Percentiles rank a stretch among this genome's conserved stretches.
Conservation (phyloP, 1,140 invertebrate genomes). For the Eueides isabella region DNA sequence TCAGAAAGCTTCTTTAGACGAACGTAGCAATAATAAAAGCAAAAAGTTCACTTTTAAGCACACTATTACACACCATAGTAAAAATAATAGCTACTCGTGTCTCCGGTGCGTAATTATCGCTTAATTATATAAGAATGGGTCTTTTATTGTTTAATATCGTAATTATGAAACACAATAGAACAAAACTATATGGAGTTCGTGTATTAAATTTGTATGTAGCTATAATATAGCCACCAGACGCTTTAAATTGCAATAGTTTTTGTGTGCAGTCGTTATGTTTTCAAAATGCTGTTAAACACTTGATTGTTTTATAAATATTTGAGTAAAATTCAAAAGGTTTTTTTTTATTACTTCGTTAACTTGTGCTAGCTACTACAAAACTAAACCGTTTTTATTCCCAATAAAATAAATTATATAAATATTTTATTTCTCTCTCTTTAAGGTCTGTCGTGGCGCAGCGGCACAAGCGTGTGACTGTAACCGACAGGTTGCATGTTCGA, state of each 20-base stretch:
- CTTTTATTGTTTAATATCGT: slow-evolving; percentile 13
- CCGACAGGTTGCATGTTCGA: no score
- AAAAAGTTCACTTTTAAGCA: background rate
- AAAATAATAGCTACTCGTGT: slow-evolving; percentile 6
- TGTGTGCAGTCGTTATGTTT: background rate
- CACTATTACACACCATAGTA: background rate
- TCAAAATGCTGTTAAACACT: background rate
- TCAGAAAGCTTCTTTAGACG: background rate
- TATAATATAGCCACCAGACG: background rate
- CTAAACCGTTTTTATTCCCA: no score
- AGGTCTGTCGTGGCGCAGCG: no score
- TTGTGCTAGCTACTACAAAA: background rate
- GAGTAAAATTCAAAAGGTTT: background rate
- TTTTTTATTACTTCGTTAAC: background rate
- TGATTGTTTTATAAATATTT: slow-evolving; percentile 6
- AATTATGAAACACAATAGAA: slow-evolving; percentile 6
- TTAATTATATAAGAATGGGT: slow-evolving; percentile 2
- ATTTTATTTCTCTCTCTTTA: no score
- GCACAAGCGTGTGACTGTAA: no score
- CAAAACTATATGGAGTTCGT: slow-evolving; percentile 2
- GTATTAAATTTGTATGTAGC: background rate
- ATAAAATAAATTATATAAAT: no score
- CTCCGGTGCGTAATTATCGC: slow-evolving; percentile 1
- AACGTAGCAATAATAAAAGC: background rate
- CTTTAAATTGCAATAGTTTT: slow-evolving; percentile 9